Base-by-base conservation (phyloP, 1,140 invertebrate species). In the Achatina immaculata region DNA sequence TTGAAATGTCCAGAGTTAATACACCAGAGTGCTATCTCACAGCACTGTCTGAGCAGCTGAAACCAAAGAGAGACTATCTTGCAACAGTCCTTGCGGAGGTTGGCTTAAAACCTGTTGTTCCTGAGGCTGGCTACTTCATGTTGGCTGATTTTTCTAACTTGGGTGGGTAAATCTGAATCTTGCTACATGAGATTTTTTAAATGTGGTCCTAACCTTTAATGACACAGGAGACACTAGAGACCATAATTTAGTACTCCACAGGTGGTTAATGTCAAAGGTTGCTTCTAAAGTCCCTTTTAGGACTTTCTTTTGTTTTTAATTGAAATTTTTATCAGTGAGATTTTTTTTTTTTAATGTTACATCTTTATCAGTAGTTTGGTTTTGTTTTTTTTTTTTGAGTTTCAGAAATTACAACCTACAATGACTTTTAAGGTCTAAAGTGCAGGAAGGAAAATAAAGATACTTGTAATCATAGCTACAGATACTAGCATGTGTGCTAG, bases 111-210 rank as follows among this genome's bases (percentile, higher is more conserved):
- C 97, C 98, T 0, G 97, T 96, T 0, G 93, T 99, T 68, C 98
- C 98, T 0, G 96, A 99, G 74, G 98, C 96, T 24, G 98, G 98
- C 0, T 99, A 99, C 91, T 99, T 99, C 90, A 96, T 99, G 93
- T 89, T 99, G 19, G 97, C 96, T 2, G 96, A 99, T 91, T 98
- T 96, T 94, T 94, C 89, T 16, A 85, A 88, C 55, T 78, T 91
- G 21, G 84, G 89, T 90, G 73, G 86, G 86, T 82, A 11, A 62
- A 43, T 55, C 11, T 55, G 28, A 21, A 24, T 42, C 21, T 43
- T 3, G 19, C 31, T 24, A 19, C 31, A 31, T 19, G 11, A 24
- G 65, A 34, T 68, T 68, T 34, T 24, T 11, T 31, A 31, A n/a
- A 16, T 55, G 51, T 16, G 14, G 14, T 14, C 14, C n/a, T 55